Evolutionary conservation across 2,888 invertebrate species (phyloP), one percentile per base, ranked within the genome.

Genomic region (Synanthedon vespiformis): DNA sequence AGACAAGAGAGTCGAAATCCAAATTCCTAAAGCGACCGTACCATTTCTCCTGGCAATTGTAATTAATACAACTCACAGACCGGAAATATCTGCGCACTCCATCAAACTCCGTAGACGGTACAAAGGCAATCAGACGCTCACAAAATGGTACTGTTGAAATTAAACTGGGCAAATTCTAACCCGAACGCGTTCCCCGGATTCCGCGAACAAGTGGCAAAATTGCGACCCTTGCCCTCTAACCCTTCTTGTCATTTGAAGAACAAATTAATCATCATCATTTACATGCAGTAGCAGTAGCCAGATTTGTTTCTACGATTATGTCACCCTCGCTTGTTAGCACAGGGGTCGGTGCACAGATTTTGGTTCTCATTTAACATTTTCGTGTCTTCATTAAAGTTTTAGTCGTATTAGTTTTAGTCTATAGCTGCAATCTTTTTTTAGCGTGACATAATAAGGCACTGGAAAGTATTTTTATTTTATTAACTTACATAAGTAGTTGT

Each of bases 221-320:
- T 76, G 74, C 72, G 65, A 67, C 74, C 83, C 77, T 73, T 74
- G 76, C 68, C 75, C 11, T 73, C 82, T 84, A 86, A 86, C 86
- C 87, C 86, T 87, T 86, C 85, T 77, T 81, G 85, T 86, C 85
- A 85, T 86, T 85, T 76, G 79, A 78, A 76, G 84, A 82, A 84
- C 86, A 84, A 85, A 87, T 87, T 87, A 87, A 87, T 87, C 87
- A 87, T 85, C 83, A 83, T 87, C 87, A 87, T 87, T 87, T 87
- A 83, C 80, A 87, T 87, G 84, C 86, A 80, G 84, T 68, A 75
- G 77, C 77, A 80, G 83, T 81, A 77, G 82, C 77, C 80, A 84
- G 87, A 87, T 87, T 87, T 86, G 87, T 87, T 86, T 83, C 86
- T 80, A 61, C 83, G 87, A 87, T 87, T 86, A 83, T 80, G 80